phyloP scores from a whole-genome alignment of 2,888 invertebrate species.

The Sarcophaga rosellei region DNA sequence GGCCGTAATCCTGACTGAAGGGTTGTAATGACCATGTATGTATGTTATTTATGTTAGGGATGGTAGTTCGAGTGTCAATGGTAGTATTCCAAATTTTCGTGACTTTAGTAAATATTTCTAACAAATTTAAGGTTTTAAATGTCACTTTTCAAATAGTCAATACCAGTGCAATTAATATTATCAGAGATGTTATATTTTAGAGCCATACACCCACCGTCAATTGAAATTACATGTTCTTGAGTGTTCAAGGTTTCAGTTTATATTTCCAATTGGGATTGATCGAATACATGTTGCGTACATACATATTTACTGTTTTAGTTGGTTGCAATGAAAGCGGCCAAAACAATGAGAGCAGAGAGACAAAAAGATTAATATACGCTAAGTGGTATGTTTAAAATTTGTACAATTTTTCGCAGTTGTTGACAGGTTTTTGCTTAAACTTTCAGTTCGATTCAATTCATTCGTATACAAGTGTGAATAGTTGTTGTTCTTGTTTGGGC shows the following conservation, averaged over 20 bases:
- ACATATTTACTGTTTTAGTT: conserved; percentile 50
- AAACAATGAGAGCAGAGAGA: conserved; percentile 33
- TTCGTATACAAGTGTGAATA: conserved; percentile 29
- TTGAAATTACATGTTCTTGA: too few species aligned
- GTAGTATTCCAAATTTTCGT: too few species aligned
- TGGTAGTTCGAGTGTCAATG: too few species aligned
- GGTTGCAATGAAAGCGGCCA: conserved; percentile 25
- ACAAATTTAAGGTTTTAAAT: too few species aligned
- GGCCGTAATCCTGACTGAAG: too few species aligned
- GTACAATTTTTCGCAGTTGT: conserved; percentile 75
- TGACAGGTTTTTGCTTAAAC: conserved; percentile 72
- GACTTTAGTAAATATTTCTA: too few species aligned
- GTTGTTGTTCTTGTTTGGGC: conserved; percentile 16
- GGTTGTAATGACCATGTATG: too few species aligned
- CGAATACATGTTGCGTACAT: conserved; percentile 10
- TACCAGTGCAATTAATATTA: too few species aligned
- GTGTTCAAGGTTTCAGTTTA: not conserved
- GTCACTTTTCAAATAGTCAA: too few species aligned
- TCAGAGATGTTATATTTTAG: too few species aligned
- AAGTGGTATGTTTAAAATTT: conserved; percentile 75
- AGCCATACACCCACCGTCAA: too few species aligned
- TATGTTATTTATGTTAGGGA: too few species aligned
- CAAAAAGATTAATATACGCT: conserved; percentile 63
- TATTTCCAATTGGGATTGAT: conserved; percentile 39
- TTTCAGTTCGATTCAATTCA: conserved; percentile 64